Conservation (phyloP, 1,140 invertebrate species). For the Heliothis virescens region DNA sequence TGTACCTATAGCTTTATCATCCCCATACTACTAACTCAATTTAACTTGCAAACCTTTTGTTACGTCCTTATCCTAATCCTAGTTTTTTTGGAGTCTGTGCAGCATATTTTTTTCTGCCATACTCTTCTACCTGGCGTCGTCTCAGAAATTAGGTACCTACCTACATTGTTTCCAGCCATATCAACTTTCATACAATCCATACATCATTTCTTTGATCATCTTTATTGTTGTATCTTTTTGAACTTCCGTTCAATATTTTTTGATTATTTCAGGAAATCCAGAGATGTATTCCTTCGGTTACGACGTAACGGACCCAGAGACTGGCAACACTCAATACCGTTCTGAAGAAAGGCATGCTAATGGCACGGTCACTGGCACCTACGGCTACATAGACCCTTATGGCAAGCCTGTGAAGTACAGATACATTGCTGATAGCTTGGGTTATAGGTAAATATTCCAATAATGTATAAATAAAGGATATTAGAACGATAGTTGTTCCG, state of each 20-base stretch:
- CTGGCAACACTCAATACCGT: conserved; percentile 89
- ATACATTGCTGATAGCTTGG: conserved; percentile 88
- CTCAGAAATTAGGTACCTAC: too few relatives aligned
- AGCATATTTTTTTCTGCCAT: too few relatives aligned
- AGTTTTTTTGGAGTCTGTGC: too few relatives aligned
- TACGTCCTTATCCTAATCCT: too few relatives aligned
- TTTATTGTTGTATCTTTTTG: not conserved
- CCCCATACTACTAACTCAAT: too few relatives aligned
- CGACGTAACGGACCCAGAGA: conserved; percentile 88
- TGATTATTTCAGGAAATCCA: conserved; percentile 77
- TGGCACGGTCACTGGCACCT: conserved; percentile 89
- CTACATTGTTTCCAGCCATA: too few relatives aligned
- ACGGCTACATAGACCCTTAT: conserved; percentile 89
- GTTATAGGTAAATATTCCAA: conserved; percentile 87
- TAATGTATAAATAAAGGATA: too few relatives aligned
- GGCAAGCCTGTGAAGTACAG: conserved; percentile 86
- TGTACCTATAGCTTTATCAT: too few relatives aligned
- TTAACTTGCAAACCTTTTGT: too few relatives aligned
- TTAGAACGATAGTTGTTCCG: too few relatives aligned
- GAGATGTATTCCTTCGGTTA: conserved; percentile 90
- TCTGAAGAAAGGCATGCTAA: conserved; percentile 89
- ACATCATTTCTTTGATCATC: not conserved
- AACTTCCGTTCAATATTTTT: not conserved
- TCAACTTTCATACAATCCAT: not conserved
- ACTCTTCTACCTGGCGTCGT: too few relatives aligned